A percentile compares a stretch with the other conserved stretches of the same genome.
Evolutionary conservation across 2,797 vertebrate genomes (phyloP).

Genomic region (Gephyroberyx darwinii): DNA sequence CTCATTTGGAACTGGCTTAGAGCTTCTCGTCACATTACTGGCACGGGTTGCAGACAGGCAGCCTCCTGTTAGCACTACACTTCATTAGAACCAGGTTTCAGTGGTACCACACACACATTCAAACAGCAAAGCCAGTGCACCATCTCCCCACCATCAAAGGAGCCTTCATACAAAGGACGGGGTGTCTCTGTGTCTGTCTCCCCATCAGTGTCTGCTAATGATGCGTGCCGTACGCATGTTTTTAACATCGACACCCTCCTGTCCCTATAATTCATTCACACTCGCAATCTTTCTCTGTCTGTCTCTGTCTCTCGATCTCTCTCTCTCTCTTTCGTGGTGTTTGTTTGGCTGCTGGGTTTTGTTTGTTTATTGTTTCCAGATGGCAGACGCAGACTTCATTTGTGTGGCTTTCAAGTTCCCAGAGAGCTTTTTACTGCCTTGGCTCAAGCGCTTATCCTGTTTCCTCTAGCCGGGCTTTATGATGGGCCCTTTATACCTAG

Average conservation of each 20-base stretch:
- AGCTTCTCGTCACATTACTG: conserved; percentile 66
- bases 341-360: conserved; percentile 85
- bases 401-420: conserved; percentile 88
- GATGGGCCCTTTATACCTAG: conserved; percentile 79
- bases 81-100: conserved; percentile 83
- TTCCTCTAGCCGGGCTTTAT: conserved; percentile 85
- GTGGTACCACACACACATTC: conserved; percentile 74
- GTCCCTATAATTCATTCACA: conserved; percentile 65
- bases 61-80: conserved; percentile 77
- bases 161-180: conserved; percentile 67
- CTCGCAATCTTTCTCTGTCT: conserved; percentile 42
- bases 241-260: conserved; percentile 69
- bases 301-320: no score
- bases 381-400: conserved; percentile 86
- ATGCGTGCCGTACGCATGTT: conserved; percentile 71
- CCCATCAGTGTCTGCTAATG: conserved; percentile 78
- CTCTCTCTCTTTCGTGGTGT: conserved; percentile 60
- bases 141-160: conserved; percentile 73
- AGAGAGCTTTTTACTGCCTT: conserved; percentile 87
- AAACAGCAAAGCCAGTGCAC: conserved; percentile 62
- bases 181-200: conserved; percentile 73
- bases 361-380: conserved; percentile 91
- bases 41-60: conserved; percentile 68
- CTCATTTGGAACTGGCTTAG: conserved; percentile 47
- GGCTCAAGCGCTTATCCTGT: conserved; percentile 86